Conservation (phyloP, 2,113 vertebrate genomes). For the Uria lomvia region DNA sequence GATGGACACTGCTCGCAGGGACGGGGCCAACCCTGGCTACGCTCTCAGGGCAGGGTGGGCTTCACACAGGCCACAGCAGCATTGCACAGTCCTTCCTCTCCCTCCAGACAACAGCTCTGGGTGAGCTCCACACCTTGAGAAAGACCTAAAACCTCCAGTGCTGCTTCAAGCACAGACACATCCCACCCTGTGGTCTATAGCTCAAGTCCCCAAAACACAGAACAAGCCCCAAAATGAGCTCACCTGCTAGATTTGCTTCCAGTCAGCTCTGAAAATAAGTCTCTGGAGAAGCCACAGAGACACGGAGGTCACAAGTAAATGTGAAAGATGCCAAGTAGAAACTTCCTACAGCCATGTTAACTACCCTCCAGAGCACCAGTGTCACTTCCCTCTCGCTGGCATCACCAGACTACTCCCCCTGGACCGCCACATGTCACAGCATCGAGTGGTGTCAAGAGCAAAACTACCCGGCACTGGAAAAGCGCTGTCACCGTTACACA, state of each 20-base stretch:
- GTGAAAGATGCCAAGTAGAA: background rate
- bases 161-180: background rate
- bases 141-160: background rate
- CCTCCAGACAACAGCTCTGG: background rate
- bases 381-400: background rate
- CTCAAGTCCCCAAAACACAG: background rate
- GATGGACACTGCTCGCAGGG: background rate
- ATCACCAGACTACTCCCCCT: background rate
- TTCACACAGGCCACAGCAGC: background rate
- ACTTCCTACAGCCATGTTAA: background rate
- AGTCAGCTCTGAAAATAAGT: background rate
- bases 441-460: background rate
- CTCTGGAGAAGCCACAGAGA: background rate
- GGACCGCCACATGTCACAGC: rapidly evolving
- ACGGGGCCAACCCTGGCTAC: rapidly evolving
- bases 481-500: too few relatives aligned
- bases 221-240: background rate
- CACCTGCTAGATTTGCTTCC: background rate
- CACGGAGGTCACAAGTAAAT: background rate
- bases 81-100: background rate
- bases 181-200: rapidly evolving
- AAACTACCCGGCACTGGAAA: background rate
- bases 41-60: background rate
- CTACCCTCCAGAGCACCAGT: background rate
- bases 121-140: background rate